Evolutionary conservation across 2,113 vertebrate species (phyloP), one percentile per base, ranked within the genome.

Genomic region (Callorhinus ursinus): DNA sequence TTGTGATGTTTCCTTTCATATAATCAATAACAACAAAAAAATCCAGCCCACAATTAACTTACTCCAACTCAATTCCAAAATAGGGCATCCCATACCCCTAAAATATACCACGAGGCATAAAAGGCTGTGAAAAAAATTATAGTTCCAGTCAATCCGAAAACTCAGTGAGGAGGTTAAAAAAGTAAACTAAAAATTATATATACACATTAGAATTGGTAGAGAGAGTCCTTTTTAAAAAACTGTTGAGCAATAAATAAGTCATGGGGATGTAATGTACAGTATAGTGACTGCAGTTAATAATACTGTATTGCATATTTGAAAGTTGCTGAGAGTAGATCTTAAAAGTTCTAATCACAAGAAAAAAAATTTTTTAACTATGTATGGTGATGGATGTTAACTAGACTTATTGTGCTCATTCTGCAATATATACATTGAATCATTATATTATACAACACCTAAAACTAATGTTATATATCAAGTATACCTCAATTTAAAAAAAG

Each of bases 61-160:
- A 65, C 53, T 82, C 67, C 26, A 87, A 65, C 71, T 95, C 83
- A 92, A 72, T 88, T 96, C 46, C 24, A 96, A 96, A 76, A 79
- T 31, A 86, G 28, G 31, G 26, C 21, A 77, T 82, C 57, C 42
- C 83, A 95, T 36, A 90, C 9, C 12, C 61, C 36, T 94, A 95
- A 95, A 81, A 90, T 69, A 21, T 14, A 86, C 33, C 31, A 53
- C 49, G 49, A 91, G 7, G 69, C 59, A 77, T 93, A 57, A 96
- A 90, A 49, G 42, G 4, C 53, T 93, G 65, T 82, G 42, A 39
- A 77, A 95, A 90, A 81, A 71, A 46, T 33, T 82, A 77, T 80
- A 85, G 77, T 11, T 86, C 46, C 28, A 76, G 5, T 86, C 46
- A 72, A 76, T 12, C 31, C 81, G 55, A 92, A 93, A 85, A 67